A percentile compares a stretch with the other conserved stretches of the same genome.
phyloP scores from a whole-genome alignment of 2,888 invertebrate species.

The Hermaeophaga mercurialis region DNA sequence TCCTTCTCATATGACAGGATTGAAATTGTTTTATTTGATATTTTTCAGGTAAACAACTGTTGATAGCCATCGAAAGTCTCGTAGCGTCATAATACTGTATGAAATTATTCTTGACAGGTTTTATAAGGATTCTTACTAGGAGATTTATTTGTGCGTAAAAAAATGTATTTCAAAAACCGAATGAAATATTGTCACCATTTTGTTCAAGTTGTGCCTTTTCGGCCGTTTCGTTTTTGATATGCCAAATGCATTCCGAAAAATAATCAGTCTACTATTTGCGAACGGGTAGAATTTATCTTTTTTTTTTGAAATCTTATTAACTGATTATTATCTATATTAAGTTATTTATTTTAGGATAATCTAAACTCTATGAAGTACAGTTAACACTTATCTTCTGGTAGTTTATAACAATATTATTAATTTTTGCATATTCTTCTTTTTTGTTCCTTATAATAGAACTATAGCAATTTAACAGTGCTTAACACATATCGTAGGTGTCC shows the following conservation, averaged over 20 bases:
- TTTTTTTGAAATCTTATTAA: slow-evolving; percentile 35
- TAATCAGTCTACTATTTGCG: slow-evolving; percentile 35
- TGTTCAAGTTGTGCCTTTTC: slow-evolving; percentile 9
- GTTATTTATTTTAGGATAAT: slow-evolving; percentile 47
- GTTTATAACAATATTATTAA: slow-evolving; percentile 56
- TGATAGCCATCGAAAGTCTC: too few relatives aligned
- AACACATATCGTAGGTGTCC: slow-evolving; percentile 32
- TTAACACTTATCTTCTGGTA: slow-evolving; percentile 58
- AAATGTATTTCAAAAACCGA: background rate
- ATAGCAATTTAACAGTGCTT: slow-evolving; percentile 53
- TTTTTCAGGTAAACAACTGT: too few relatives aligned
- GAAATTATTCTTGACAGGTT: too few relatives aligned
- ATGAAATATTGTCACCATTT: slow-evolving; percentile 31
- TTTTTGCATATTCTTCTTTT: slow-evolving; percentile 46
- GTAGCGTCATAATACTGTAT: too few relatives aligned
- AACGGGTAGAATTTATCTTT: slow-evolving; percentile 31
- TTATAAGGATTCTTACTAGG: background rate
- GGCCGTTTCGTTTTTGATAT: slow-evolving; percentile 35
- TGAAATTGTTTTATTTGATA: too few relatives aligned
- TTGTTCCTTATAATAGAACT: slow-evolving; percentile 50
- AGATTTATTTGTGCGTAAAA: slow-evolving; percentile 18
- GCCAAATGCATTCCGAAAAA: slow-evolving; percentile 40
- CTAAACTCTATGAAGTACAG: slow-evolving; percentile 63
- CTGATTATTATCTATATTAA: slow-evolving; percentile 37
- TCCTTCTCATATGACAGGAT: too few relatives aligned